Percentiles rank a stretch among this genome's conserved stretches.
These are phyloP conservation scores for Lagorchestes hirsutus DNA, from an alignment of 2,797 vertebrate genomes.

Conservation along the genomic window DNA sequence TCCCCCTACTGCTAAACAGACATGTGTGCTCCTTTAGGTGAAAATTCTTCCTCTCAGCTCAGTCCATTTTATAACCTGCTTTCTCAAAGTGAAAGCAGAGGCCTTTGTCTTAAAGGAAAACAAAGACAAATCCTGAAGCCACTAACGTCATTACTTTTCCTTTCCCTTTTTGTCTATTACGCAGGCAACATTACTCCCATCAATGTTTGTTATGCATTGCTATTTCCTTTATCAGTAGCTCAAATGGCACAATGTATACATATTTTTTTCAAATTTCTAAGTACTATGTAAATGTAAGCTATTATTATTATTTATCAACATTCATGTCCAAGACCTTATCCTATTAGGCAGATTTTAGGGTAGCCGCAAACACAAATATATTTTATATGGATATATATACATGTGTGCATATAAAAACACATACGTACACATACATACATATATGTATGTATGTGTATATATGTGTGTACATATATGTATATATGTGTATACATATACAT, in stretches of 20 bases:
- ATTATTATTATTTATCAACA: not conserved
- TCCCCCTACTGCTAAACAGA: slow-evolving; percentile 69
- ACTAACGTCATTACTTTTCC: not conserved
- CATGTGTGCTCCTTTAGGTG: not conserved
- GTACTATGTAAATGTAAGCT: not conserved
- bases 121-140: not conserved
- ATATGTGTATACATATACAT: too few species aligned
- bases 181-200: not conserved
- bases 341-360: not conserved
- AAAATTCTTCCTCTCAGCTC: not conserved
- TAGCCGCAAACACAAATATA: not conserved
- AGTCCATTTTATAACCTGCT: not conserved
- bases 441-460: too few species aligned
- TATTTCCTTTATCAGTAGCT: not conserved
- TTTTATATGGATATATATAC: too few species aligned
- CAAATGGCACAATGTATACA: not conserved
- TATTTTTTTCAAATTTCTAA: not conserved
- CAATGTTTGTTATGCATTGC: not conserved
- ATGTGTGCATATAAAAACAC: too few species aligned
- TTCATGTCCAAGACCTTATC: not conserved
- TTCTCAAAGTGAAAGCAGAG: slow-evolving; percentile 20
- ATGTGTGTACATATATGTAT: too few species aligned
- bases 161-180: not conserved
- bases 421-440: too few species aligned
- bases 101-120: not conserved